Evolutionary conservation across 2,888 invertebrate species (phyloP), one percentile per base, ranked within the genome.

Genomic region (Anthrax anthrax): DNA sequence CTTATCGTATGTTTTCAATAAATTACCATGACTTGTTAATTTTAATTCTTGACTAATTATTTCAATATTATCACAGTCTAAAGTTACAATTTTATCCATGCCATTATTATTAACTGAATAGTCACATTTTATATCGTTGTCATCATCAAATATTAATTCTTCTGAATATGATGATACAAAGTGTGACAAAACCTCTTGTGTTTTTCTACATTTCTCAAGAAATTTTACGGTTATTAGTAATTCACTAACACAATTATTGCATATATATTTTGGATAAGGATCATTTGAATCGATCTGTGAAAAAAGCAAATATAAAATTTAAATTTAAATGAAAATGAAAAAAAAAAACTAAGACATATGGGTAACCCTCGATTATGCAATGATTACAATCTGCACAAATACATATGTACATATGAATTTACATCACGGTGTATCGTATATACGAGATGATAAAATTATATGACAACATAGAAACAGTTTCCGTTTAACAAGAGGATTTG

Each of bases 201-300:
- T 58, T 17, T 56, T 55, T 5, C 44, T 47, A 47, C 64, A 66
- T 52, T 66, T 67, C 14, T 58, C 57, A 2, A 59, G 58, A 50
- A 67, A 67, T 48, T 61, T 62, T 3, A 61, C 61, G 0, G 61
- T 54, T 13, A 62, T 57, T 3, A 66, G 47, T 2, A 67, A 52
- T 47, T 66, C 66, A 10, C 55, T 56, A 1, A 64, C 62, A 38
- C 68, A 67, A 29, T 60, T 57, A 27, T 60, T 58, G 37, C 67
- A 67, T 19, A 67, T 52, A 32, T 59, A 60, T 50, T 65, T 61
- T 1, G 65, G 60, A 41, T 56, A 57, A n/a, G 23, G 44, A 51
- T 65, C 63, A 0, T 37, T 41, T 13, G 49, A 51, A 14, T 58
- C 54, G 1, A 63, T 57, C 63, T 66, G 12, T 37, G 37, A 37